A percentile compares a stretch with the other conserved stretches of the same genome.
Conservation (phyloP, 35 echinoderm and acorn worm species). For the Apostichopus japonicus region DNA sequence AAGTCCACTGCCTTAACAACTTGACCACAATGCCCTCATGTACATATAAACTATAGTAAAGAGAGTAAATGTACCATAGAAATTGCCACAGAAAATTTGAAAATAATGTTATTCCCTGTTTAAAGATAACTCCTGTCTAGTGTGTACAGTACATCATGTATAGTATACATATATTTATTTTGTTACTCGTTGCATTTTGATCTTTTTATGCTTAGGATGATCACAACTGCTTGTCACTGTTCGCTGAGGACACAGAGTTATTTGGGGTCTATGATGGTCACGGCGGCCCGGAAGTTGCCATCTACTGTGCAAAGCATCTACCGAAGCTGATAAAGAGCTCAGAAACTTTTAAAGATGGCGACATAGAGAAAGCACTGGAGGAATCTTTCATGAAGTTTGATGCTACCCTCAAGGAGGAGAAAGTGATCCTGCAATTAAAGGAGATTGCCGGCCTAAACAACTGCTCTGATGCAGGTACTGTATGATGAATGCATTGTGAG, state of each 20-base stretch:
- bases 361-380: conserved; percentile 67
- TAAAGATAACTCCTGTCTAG: not conserved
- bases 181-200: not conserved
- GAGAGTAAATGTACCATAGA: too few relatives aligned
- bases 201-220: conserved; percentile 75
- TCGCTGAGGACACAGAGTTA: conserved; percentile 80
- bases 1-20: too few relatives aligned
- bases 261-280: conserved; percentile 99
- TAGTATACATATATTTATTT: not conserved
- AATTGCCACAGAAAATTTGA: too few relatives aligned
- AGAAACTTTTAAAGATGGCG: conserved; percentile 71
- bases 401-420: conserved; percentile 71
- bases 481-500: too few relatives aligned
- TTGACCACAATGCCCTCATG: too few relatives aligned
- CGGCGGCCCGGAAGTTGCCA: conserved; percentile 92
- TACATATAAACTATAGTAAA: too few relatives aligned
- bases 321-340: conserved; percentile 71
- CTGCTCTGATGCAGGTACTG: conserved; percentile 66
- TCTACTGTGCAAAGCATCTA: conserved; percentile 82
- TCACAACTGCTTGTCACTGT: conserved; percentile 88
- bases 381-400: conserved; percentile 94
- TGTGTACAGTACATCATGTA: not conserved
- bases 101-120: not conserved
- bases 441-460: conserved; percentile 84
- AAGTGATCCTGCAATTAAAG: conserved; percentile 71